Evolutionary conservation across 1,140 invertebrate genomes (phyloP).

Genomic region (Hermetia illucens): DNA sequence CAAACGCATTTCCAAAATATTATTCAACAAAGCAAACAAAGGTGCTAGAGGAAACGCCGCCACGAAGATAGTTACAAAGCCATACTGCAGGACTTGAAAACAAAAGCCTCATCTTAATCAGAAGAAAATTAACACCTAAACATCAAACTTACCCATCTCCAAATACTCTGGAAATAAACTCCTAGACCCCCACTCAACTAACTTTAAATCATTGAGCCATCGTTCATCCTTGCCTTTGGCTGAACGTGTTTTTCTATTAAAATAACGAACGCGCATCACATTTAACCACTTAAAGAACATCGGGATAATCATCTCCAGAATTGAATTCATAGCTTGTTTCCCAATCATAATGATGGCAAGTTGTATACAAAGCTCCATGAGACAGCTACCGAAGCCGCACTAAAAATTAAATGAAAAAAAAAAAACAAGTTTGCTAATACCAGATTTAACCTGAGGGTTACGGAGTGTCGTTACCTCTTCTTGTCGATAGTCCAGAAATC

Average conservation of each 20-base stretch:
- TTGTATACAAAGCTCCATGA: conserved; percentile 86
- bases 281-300: conserved; percentile 59
- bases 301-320: conserved; percentile 65
- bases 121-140: conserved; percentile 1
- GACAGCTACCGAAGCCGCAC: conserved; percentile 76
- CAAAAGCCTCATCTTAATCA: background rate
- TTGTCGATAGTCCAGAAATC: conserved; percentile 61
- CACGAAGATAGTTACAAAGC: conserved; percentile 83
- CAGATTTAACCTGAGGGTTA: no score
- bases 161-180: conserved; percentile 93
- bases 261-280: conserved; percentile 36
- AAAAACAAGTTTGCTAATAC: no score
- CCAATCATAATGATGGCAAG: conserved; percentile 91
- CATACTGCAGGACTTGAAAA: conserved; percentile 67
- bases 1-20: conserved; percentile 76
- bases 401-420: conserved; percentile 27
- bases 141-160: conserved; percentile 69
- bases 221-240: conserved; percentile 38
- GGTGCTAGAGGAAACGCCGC: conserved; percentile 81
- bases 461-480: conserved; percentile 52
- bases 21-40: conserved; percentile 76
- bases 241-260: conserved; percentile 20
- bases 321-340: conserved; percentile 87
- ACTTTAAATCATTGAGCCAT: conserved; percentile 85
- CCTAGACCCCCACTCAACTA: conserved; percentile 77